Percentiles rank a stretch among this genome's conserved stretches.
phyloP scores from a whole-genome alignment of 1,140 invertebrate species.

The Zophobas morio region DNA sequence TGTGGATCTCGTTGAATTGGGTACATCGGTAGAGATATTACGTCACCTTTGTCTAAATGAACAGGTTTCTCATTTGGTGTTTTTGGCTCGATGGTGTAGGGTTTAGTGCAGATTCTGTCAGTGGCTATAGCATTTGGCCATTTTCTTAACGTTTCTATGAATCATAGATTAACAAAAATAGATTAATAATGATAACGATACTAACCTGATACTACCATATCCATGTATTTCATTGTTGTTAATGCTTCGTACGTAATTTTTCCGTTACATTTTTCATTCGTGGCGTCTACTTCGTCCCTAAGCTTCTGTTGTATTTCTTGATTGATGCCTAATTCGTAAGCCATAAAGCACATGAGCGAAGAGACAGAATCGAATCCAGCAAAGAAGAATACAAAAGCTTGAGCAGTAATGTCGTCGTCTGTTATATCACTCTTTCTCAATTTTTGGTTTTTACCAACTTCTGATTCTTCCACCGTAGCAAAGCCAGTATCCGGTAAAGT shows the following conservation, averaged over 20 bases:
- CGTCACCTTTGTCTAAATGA: constrained; percentile 58
- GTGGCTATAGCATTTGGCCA: constrained; percentile 55
- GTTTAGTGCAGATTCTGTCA: background rate
- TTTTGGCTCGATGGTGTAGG: background rate
- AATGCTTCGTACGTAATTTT: too few relatives aligned
- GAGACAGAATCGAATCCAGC: constrained; percentile 57
- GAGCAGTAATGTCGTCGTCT: constrained; percentile 53
- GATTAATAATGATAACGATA: background rate
- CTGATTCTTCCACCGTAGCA: too few relatives aligned
- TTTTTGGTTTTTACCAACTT: too few relatives aligned
- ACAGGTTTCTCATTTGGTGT: constrained; percentile 48
- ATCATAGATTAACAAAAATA: background rate
- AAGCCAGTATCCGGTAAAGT: background rate
- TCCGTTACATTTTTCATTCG: constrained; percentile 50
- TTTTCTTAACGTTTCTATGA: constrained; percentile 65
- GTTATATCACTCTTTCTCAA: background rate
- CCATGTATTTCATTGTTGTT: too few relatives aligned
- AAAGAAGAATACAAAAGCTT: too few relatives aligned
- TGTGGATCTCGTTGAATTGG: constrained; percentile 57
- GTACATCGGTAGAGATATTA: constrained; percentile 61
- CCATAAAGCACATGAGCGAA: constrained; percentile 55
- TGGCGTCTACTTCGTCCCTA: too few relatives aligned
- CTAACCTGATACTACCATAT: too few relatives aligned
- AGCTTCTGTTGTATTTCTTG: constrained; percentile 66
- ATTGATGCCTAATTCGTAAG: constrained; percentile 56